phyloP scores from a whole-genome alignment of 1,140 invertebrate species.

The Formica selysi region DNA sequence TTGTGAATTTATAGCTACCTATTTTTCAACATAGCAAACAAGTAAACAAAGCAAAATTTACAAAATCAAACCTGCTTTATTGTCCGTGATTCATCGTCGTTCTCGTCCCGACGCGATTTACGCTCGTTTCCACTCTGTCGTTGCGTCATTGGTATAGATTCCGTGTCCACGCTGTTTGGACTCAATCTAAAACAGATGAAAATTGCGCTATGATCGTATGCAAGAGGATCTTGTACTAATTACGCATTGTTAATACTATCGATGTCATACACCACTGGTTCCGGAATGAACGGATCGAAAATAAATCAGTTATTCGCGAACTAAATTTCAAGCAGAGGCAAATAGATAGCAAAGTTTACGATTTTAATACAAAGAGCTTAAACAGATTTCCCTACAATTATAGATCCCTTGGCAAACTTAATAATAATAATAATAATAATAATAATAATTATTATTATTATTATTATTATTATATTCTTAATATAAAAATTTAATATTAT shows the following conservation, averaged over 20 bases:
- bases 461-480: too few species aligned
- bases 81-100: slow-evolving; percentile 82
- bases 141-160: slow-evolving; percentile 82
- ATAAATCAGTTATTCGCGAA: slow-evolving; percentile 5
- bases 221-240: neutral
- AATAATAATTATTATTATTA: too few species aligned
- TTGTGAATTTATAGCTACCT: neutral
- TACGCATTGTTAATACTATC: neutral
- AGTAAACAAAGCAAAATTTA: neutral
- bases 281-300: neutral
- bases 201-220: slow-evolving; percentile 19
- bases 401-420: too few species aligned
- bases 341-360: neutral
- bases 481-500: too few species aligned
- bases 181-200: slow-evolving; percentile 74
- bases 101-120: slow-evolving; percentile 76
- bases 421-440: too few species aligned
- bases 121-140: slow-evolving; percentile 74
- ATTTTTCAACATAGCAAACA: too few species aligned
- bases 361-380: neutral
- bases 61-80: slow-evolving; percentile 81
- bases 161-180: slow-evolving; percentile 74
- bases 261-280: neutral
- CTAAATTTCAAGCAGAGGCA: neutral
- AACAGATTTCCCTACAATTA: too few species aligned